Conservation (phyloP, 2,797 vertebrate species). For the Pteronotus mesoamericanus region DNA sequence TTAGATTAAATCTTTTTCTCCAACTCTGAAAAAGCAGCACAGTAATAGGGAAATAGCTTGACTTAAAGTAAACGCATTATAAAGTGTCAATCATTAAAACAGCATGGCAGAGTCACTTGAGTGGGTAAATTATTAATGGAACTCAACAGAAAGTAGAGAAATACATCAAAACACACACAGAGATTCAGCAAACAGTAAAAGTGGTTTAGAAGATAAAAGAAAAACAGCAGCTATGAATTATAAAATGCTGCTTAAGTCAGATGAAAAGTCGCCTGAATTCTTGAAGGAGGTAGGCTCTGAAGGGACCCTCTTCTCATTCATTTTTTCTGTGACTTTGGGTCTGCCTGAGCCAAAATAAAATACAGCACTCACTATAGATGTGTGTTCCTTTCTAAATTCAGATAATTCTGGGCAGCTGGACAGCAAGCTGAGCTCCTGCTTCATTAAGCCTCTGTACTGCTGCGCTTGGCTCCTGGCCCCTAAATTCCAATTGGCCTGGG, state of each 20-base stretch:
- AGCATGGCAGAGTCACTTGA: not conserved
- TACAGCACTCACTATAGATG: not conserved
- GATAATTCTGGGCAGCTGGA: not conserved
- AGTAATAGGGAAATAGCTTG: not conserved
- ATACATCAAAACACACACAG: not conserved
- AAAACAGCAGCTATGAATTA: not conserved
- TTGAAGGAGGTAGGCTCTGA: not conserved
- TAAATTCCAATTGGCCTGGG: not conserved
- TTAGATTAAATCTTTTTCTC: not conserved
- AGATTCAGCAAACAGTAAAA: not conserved
- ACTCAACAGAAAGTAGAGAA: not conserved
- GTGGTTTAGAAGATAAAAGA: not conserved
- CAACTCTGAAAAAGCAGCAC: not conserved
- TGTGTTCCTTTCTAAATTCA: slow-evolving; percentile 8
- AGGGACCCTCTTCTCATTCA: not conserved
- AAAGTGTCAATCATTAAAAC: not conserved
- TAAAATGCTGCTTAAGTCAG: not conserved
- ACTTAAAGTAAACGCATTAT: not conserved
- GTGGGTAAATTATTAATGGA: not conserved
- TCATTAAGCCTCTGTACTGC: not conserved
- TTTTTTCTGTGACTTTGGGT: not conserved
- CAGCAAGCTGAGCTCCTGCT: not conserved
- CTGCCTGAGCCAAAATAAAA: not conserved
- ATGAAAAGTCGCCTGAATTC: not conserved
- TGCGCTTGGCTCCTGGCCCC: not conserved